Evolutionary conservation across 1,140 invertebrate genomes (phyloP).

Genomic region (Leguminivora glycinivorella): DNA sequence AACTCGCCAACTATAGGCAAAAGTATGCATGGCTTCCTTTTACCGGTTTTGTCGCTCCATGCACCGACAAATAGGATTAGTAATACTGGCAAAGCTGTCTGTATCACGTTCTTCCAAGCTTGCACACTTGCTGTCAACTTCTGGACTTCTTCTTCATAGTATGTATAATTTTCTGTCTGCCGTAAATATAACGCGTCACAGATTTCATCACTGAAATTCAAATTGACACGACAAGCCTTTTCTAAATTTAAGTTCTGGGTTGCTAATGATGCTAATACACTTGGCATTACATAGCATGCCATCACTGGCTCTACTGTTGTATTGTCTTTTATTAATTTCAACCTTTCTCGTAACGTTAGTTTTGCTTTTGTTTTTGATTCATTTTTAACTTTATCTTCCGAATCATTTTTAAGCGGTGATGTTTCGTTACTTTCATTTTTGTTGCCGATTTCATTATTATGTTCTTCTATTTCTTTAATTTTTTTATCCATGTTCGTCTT

Average conservation of each 20-base stretch:
- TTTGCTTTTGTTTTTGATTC: conserved; percentile 39
- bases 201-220: conserved; percentile 83
- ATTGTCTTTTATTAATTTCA: conserved; percentile 80
- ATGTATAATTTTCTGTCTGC: conserved; percentile 84
- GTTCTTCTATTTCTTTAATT: conserved; percentile 31
- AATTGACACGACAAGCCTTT: conserved; percentile 90
- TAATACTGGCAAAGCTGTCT: conserved; percentile 85
- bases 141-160: conserved; percentile 86
- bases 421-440: conserved; percentile 48
- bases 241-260: conserved; percentile 91
- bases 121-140: conserved; percentile 86
- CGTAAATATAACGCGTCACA: conserved; percentile 86
- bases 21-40: conserved; percentile 90
- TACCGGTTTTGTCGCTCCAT: conserved; percentile 86
- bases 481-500: conserved; percentile 9
- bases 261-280: conserved; percentile 86
- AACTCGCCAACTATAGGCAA: conserved; percentile 90
- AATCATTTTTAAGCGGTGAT: conserved; percentile 49
- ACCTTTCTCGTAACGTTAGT: conserved; percentile 74
- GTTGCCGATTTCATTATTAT: conserved; percentile 39
- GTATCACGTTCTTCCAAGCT: conserved; percentile 88
- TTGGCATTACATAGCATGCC: conserved; percentile 88
- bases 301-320: conserved; percentile 89
- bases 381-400: conserved; percentile 39
- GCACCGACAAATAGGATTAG: conserved; percentile 89